Conservation (phyloP, 1,140 invertebrate genomes). For the Lepeophtheirus salmonis region DNA sequence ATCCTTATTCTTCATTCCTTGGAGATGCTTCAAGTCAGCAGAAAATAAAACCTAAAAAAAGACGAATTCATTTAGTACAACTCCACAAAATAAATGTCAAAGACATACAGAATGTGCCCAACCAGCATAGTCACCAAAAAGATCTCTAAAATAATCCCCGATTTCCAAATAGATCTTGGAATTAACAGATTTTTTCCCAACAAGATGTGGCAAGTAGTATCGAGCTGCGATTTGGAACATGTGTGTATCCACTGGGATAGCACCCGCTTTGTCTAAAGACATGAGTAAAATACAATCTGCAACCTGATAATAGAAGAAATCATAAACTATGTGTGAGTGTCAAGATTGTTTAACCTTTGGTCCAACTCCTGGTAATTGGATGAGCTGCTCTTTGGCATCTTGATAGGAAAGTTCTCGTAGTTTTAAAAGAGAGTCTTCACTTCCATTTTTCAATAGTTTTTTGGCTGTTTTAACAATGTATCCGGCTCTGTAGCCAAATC, state of each 20-base stretch:
- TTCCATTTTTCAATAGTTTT: slow-evolving; percentile 43
- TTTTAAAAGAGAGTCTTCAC: slow-evolving; percentile 45
- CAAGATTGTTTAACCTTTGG: too few species aligned
- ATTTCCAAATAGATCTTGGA: slow-evolving; percentile 66
- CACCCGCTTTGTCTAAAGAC: slow-evolving; percentile 69
- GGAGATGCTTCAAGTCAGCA: not conserved
- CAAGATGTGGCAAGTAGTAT: slow-evolving; percentile 59
- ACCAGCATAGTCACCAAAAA: slow-evolving; percentile 72
- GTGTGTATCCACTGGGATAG: slow-evolving; percentile 89
- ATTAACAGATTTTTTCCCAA: slow-evolving; percentile 55
- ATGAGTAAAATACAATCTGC: slow-evolving; percentile 97
- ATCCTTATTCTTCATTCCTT: too few species aligned
- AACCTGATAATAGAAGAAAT: slow-evolving; percentile 41
- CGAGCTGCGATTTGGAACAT: slow-evolving; percentile 72
- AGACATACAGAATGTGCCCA: slow-evolving; percentile 75
- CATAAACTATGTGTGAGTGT: too few species aligned
- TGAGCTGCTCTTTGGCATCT: slow-evolving; percentile 48
- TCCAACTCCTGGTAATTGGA: slow-evolving; percentile 62
- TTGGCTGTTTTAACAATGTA: slow-evolving; percentile 55
- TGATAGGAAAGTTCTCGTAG: slow-evolving; percentile 46
- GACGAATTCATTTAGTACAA: not conserved
- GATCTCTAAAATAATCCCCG: slow-evolving; percentile 49
- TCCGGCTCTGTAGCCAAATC: slow-evolving; percentile 53
- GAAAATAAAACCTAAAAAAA: slow-evolving; percentile 1
- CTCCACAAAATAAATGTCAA: not conserved